Conservation (phyloP, 2,797 vertebrate species). For the Pampus argenteus region DNA sequence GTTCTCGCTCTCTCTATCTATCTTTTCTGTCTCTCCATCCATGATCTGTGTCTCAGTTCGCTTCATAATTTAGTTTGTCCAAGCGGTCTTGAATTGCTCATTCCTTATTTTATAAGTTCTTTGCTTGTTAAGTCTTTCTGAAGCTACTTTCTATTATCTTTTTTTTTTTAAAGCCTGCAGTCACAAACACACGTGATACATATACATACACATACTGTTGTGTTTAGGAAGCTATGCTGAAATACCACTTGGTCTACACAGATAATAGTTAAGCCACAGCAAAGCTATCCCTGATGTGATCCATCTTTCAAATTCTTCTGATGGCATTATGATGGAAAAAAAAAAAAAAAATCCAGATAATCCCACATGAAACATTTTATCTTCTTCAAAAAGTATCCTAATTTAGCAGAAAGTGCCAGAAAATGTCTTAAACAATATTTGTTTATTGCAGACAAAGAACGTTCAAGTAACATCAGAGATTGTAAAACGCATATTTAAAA, state of each 20-base stretch:
- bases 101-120: background rate
- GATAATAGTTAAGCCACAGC: background rate
- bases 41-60: background rate
- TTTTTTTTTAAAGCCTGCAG: constrained; percentile 4
- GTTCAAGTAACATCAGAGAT: background rate
- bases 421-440: background rate
- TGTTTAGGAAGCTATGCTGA: constrained; percentile 5
- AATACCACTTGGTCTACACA: background rate
- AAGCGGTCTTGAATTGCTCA: background rate
- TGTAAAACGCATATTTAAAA: too few species aligned
- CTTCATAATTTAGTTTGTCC: background rate
- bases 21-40: background rate
- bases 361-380: background rate
- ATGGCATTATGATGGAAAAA: background rate
- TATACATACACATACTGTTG: too few species aligned
- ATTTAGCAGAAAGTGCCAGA: too few species aligned
- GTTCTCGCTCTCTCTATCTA: constrained; percentile 1
- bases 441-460: background rate
- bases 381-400: background rate
- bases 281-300: background rate
- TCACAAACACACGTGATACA: background rate
- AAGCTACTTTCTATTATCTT: background rate
- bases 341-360: background rate
- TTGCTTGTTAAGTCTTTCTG: background rate
- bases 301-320: background rate